Percentiles rank a stretch among this genome's conserved stretches.
These are phyloP conservation scores for Drosophila colorata DNA, from an alignment of 2,888 invertebrate species.

Conservation along the genomic window DNA sequence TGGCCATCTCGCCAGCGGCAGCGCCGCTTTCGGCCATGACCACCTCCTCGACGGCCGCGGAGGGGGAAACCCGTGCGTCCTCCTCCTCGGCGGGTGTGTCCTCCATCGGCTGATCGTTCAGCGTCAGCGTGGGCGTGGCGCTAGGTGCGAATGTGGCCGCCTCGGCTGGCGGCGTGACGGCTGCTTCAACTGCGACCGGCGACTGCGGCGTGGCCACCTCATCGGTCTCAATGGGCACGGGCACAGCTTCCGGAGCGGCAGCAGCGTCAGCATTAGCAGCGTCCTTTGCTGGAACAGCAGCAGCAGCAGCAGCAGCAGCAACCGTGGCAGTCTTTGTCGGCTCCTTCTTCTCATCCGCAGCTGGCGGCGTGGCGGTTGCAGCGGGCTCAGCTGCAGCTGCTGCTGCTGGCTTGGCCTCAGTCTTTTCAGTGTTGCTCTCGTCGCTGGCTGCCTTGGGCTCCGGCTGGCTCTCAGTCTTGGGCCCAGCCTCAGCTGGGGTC, in stretches of 20 bases:
- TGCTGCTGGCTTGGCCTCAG: constrained; percentile 47
- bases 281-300: constrained; percentile 6
- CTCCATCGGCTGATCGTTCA: constrained; percentile 78
- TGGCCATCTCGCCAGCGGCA: constrained; percentile 81
- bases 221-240: constrained; percentile 44
- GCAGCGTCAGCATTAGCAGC: constrained; percentile 2
- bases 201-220: constrained; percentile 36
- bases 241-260: not conserved
- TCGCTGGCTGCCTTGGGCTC: constrained; percentile 24
- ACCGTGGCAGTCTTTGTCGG: constrained; percentile 14
- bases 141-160: constrained; percentile 18
- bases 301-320: not conserved
- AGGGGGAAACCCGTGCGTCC: constrained; percentile 45
- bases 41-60: constrained; percentile 79
- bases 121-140: constrained; percentile 66
- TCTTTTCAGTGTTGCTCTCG: constrained; percentile 53
- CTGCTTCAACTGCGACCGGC: constrained; percentile 7
- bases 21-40: constrained; percentile 78
- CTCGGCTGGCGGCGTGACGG: not conserved
- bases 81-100: constrained; percentile 82
- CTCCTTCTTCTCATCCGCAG: constrained; percentile 25
- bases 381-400: constrained; percentile 15
- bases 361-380: constrained; percentile 8
- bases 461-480: constrained; percentile 42
- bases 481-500: constrained; percentile 19